Evolutionary conservation across 1,140 invertebrate species (phyloP).

Genomic region (Harlomillsia oculata): DNA sequence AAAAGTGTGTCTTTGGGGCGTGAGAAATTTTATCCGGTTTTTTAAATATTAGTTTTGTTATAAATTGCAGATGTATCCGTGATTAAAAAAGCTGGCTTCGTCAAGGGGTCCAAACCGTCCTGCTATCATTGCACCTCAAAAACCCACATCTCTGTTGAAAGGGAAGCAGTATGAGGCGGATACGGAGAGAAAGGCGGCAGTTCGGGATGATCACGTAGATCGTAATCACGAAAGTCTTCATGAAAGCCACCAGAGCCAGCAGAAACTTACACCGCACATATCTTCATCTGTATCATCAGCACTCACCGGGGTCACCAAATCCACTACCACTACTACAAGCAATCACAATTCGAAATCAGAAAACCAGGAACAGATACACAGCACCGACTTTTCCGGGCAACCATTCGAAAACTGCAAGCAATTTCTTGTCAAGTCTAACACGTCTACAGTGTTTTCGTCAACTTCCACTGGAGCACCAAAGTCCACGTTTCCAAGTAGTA

Average conservation of each 20-base stretch:
- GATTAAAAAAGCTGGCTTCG: constrained; percentile 35
- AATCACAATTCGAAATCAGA: too few species aligned
- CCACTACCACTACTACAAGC: neutral
- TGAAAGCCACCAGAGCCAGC: constrained; percentile 7
- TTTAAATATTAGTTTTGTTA: too few species aligned
- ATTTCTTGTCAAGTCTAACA: constrained; percentile 24
- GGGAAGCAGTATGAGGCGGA: constrained; percentile 20
- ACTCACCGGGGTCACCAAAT: neutral
- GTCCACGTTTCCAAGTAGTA: constrained; percentile 18
- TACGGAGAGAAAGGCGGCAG: constrained; percentile 24
- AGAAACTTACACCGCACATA: neutral
- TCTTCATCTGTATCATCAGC: neutral
- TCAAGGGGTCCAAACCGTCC: constrained; percentile 26
- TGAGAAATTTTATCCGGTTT: too few species aligned
- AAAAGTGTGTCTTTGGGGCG: too few species aligned
- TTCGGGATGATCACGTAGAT: constrained; percentile 21
- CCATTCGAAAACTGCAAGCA: constrained; percentile 27
- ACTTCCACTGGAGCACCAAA: constrained; percentile 1
- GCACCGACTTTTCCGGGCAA: neutral
- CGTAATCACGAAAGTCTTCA: neutral
- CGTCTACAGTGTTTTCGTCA: constrained; percentile 4
- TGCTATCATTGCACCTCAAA: constrained; percentile 28
- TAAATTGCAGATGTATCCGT: constrained; percentile 16
- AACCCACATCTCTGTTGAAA: constrained; percentile 14
- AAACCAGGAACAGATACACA: too few species aligned